Percentiles rank a stretch among this genome's conserved stretches.
Evolutionary conservation across 2,113 vertebrate genomes (phyloP).

Genomic region (Charina bottae): DNA sequence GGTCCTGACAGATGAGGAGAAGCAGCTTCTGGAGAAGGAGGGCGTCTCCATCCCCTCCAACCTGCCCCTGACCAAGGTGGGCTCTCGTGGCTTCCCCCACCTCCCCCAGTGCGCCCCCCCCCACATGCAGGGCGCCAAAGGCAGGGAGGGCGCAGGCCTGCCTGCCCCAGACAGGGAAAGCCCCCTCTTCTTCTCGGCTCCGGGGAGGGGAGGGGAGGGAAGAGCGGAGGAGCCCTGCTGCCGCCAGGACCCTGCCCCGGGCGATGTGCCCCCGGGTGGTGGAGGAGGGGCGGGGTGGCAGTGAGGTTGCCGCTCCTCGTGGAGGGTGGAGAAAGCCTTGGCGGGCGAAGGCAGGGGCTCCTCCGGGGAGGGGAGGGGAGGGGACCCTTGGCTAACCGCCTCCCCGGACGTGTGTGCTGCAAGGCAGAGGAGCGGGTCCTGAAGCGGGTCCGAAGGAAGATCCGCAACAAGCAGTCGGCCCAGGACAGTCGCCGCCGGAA

Average conservation of each 20-base stretch:
- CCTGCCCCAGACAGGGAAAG: too few relatives aligned
- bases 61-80: slow-evolving; percentile 89
- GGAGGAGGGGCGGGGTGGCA: too few relatives aligned
- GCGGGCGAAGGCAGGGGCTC: too few relatives aligned
- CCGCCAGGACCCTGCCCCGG: too few relatives aligned
- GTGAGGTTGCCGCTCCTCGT: too few relatives aligned
- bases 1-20: slow-evolving; percentile 86
- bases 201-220: background rate
- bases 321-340: background rate
- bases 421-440: slow-evolving; percentile 86
- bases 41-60: slow-evolving; percentile 77
- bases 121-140: background rate
- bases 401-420: background rate
- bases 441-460: slow-evolving; percentile 87
- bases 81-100: background rate
- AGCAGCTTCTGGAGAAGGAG: slow-evolving; percentile 83
- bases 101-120: background rate
- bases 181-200: background rate
- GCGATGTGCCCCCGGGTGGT: background rate
- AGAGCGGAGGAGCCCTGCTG: background rate
- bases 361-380: background rate
- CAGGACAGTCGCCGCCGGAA: slow-evolving; percentile 88
- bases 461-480: slow-evolving; percentile 90
- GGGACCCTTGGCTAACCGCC: background rate
- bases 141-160: background rate